These are phyloP conservation scores for Blomia tropicalis DNA, from an alignment of 2,888 invertebrate species.

Conservation along the genomic window DNA sequence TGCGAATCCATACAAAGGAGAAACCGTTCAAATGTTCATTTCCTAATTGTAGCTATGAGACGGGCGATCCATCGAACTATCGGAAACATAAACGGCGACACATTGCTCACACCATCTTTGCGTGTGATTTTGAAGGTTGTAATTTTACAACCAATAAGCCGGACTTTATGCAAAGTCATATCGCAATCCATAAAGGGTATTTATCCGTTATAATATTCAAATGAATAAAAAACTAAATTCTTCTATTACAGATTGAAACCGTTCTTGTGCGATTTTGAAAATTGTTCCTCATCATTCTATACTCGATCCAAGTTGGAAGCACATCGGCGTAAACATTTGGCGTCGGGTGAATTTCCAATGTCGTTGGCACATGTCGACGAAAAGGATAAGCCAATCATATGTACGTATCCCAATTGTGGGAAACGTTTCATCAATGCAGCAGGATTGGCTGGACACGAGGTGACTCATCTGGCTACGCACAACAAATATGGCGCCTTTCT, in stretches of 20 bases:
- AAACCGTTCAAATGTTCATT: conserved; percentile 17
- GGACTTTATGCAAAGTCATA: conserved; percentile 16
- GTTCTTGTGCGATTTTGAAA: conserved; percentile 14
- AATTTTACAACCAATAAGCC: conserved; percentile 17
- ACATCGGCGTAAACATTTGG: conserved; percentile 12
- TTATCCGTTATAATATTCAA: background rate
- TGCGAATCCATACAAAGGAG: conserved; percentile 14
- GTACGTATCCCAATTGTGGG: conserved; percentile 14
- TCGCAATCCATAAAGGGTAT: conserved; percentile 14
- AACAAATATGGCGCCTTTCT: conserved; percentile 17
- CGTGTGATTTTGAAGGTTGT: conserved; percentile 12
- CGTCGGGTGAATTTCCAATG: conserved; percentile 16
- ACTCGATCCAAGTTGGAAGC: conserved; percentile 16
- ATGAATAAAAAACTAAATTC: background rate
- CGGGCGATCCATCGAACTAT: conserved; percentile 12
- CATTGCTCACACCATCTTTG: conserved; percentile 15
- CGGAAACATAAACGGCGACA: conserved; percentile 9
- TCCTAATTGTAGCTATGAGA: conserved; percentile 14
- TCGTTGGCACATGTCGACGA: conserved; percentile 9
- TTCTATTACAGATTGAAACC: conserved; percentile 3
- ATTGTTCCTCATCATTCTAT: conserved; percentile 16
- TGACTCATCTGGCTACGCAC: conserved; percentile 11
- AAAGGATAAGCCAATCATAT: conserved; percentile 6
- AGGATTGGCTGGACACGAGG: conserved; percentile 7
- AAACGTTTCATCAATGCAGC: conserved; percentile 18